Conservation (phyloP, 2,113 vertebrate species). For the Lota lota region DNA sequence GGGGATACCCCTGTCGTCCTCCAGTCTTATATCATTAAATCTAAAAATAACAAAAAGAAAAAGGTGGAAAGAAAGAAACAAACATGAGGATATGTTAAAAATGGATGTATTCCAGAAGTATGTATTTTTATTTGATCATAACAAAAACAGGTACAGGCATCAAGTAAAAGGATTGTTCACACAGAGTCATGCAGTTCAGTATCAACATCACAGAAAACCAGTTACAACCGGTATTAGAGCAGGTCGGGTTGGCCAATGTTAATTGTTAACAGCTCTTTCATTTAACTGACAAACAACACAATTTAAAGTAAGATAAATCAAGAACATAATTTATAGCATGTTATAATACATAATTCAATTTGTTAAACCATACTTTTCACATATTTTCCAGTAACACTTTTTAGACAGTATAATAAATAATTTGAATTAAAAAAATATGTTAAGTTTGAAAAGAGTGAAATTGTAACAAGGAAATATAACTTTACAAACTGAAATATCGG, state of each 20-base stretch:
- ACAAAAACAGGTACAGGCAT: slow-evolving; percentile 45
- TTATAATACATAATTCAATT: background rate
- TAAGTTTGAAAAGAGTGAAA: slow-evolving; percentile 30
- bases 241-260: too few species aligned
- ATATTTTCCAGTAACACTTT: slow-evolving; percentile 31
- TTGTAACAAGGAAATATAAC: slow-evolving; percentile 35
- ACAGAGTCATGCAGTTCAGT: slow-evolving; percentile 44
- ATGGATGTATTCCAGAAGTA: slow-evolving; percentile 21
- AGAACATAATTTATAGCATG: too few species aligned
- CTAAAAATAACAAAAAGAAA: slow-evolving; percentile 64
- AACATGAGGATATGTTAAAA: slow-evolving; percentile 59
- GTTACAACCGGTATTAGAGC: background rate
- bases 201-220: slow-evolving; percentile 25
- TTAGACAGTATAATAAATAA: slow-evolving; percentile 6
- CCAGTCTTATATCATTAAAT: slow-evolving; percentile 95
- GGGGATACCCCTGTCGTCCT: slow-evolving; percentile 90
- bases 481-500: slow-evolving; percentile 62
- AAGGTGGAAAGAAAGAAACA: slow-evolving; percentile 58
- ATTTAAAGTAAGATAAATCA: too few species aligned
- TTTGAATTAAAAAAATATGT: slow-evolving; percentile 31
- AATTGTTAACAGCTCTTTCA: too few species aligned
- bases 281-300: too few species aligned
- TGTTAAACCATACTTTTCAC: background rate
- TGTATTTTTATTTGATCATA: slow-evolving; percentile 60
- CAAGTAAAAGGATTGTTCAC: slow-evolving; percentile 40